Evolutionary conservation across 2,888 invertebrate species (phyloP), one percentile per base, ranked within the genome.

Genomic region (Troides oblongomaculatus): DNA sequence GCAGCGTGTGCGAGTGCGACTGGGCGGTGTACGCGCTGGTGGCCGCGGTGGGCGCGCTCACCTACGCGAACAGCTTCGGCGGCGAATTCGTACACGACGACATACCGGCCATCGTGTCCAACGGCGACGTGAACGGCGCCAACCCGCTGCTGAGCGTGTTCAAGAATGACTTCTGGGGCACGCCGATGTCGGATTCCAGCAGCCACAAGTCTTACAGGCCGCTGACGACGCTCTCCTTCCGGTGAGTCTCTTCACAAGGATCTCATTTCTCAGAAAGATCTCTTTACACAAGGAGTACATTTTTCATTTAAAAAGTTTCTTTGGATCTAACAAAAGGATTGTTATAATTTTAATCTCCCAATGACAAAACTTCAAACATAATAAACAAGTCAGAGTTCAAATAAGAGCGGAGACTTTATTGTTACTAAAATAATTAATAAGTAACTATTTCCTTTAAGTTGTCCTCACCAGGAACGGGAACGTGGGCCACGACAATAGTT

Each of bases 61-160:
- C 95, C 75, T 97, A 96, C 85, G 91, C 94, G 61, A 96, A 96
- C 86, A 95, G 96, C 68, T 90, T 97, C 74, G 92, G 93, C 75
- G 96, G 97, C 62, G 97, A 97, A 84, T 97, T 97, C 82, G 97
- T 97, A 73, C 97, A 97, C 89, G 97, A 97, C 83, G 97, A 97
- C 84, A 95, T 97, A 75, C 97, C 96, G 70, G 97, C 97, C 53
- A 95, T 97, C 76, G 95, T 95, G 80, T 93, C 95, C 74, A 97
- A 97, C 86, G 94, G 94, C 80, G 97, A 97, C 86, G 97, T 97
- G 74, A 93, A 94, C 64, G 97, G 95, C 0, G 91, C 93, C 66
- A 95, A 94, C 73, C 88, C 94, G 46, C 85, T 96, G 77, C 81
- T 90, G 73, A 93, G 93, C 78, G 92, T 96, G 77, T 95, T 96